Conservation (phyloP, 37 sponge, comb jelly and placozoan species). For the Axinella damicornis region DNA sequence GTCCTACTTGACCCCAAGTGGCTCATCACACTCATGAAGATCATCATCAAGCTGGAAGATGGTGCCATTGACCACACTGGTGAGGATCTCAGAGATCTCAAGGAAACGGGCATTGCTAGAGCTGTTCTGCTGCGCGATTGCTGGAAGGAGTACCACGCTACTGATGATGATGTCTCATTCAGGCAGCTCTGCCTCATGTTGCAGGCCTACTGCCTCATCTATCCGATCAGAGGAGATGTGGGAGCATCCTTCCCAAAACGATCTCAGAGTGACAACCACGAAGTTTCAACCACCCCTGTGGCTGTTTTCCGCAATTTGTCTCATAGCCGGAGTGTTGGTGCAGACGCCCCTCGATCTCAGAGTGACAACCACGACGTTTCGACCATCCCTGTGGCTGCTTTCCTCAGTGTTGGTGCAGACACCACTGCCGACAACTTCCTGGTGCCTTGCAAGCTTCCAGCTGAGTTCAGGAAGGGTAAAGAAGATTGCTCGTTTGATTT, state of each 20-base stretch:
- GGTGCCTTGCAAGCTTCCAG: constrained; percentile 43
- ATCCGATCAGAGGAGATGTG: background rate
- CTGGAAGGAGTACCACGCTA: constrained; percentile 27
- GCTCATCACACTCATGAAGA: constrained; percentile 64
- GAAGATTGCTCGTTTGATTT: no score
- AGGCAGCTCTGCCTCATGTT: constrained; percentile 43
- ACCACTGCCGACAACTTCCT: constrained; percentile 19
- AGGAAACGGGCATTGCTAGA: background rate
- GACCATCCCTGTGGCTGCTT: no score
- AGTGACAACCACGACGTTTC: no score
- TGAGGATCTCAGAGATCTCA: background rate
- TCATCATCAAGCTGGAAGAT: constrained; percentile 58
- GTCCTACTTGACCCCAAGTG: constrained; percentile 51
- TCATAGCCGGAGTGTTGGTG: no score
- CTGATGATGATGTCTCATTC: background rate
- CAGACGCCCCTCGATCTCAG: no score
- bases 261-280: no score
- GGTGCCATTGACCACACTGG: no score
- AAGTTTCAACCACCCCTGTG: no score
- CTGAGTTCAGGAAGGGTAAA: no score
- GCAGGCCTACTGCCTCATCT: constrained; percentile 58
- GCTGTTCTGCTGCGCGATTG: background rate
- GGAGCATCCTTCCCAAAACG: no score
- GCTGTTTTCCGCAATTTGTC: no score
- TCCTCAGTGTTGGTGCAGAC: no score